phyloP scores from a whole-genome alignment of 2,797 vertebrate genomes.

The Prunella strophiata region DNA sequence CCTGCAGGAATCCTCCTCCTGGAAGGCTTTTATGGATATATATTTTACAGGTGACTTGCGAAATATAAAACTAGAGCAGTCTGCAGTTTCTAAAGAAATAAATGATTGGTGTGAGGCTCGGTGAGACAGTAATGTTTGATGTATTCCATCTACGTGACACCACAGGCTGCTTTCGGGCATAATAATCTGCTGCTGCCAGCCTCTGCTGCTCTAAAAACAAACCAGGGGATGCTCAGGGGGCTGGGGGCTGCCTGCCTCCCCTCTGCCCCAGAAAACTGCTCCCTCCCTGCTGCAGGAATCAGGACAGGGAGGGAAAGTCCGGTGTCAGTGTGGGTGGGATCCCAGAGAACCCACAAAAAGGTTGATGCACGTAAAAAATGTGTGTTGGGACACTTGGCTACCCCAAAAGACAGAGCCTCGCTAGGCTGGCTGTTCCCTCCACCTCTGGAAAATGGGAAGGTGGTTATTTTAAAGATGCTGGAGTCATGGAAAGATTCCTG shows the following conservation, averaged over 20 bases:
- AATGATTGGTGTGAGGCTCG: neutral
- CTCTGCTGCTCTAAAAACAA: neutral
- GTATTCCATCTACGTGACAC: neutral
- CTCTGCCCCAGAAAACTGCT: neutral
- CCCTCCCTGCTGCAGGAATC: neutral
- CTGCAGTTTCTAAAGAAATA: conserved; percentile 47
- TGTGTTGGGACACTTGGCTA: neutral
- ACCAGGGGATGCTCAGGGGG: neutral
- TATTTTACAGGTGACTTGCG: conserved; percentile 1
- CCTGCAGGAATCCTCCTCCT: conserved; percentile 20
- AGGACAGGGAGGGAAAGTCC: neutral
- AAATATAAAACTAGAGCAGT: conserved; percentile 4
- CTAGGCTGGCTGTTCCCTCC: neutral
- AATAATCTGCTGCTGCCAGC: neutral
- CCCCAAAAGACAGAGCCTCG: neutral
- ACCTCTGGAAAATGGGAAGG: neutral
- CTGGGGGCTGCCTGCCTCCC: neutral
- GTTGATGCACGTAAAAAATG: neutral
- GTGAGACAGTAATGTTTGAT: conserved; percentile 2
- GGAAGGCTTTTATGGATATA: neutral
- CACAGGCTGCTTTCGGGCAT: neutral
- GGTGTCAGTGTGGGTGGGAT: neutral
- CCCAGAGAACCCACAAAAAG: neutral
- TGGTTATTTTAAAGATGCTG: neutral
- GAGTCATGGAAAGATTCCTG: conserved; percentile 23